Evolutionary conservation across 2,797 vertebrate species (phyloP).

Genomic region (Cynopterus sphinx): DNA sequence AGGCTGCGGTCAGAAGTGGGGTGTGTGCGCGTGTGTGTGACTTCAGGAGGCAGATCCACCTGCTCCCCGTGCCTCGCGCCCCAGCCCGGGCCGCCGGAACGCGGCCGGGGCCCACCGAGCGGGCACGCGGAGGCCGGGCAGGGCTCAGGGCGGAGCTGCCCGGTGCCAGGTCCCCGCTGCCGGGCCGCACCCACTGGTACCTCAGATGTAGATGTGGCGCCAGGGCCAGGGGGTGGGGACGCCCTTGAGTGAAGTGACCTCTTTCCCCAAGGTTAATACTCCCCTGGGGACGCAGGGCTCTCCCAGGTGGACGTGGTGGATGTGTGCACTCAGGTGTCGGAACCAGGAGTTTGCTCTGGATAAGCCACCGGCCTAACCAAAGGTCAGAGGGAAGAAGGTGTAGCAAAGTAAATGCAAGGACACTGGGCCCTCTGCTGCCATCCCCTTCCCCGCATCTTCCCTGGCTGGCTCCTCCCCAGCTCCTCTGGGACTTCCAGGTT

Average conservation of each 20-base stretch:
- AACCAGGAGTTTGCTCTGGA: not conserved
- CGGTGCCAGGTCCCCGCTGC: not conserved
- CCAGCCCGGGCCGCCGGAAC: not conserved
- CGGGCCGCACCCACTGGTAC: rapidly evolving
- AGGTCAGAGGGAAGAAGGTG: not conserved
- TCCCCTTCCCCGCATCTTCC: not conserved
- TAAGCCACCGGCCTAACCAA: not conserved
- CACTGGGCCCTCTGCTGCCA: not conserved
- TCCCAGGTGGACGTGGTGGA: not conserved
- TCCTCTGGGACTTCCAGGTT: not conserved
- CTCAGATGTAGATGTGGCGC: not conserved
- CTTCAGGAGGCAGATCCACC: not conserved
- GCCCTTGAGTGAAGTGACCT: not conserved
- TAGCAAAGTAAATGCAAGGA: not conserved
- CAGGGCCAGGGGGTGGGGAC: not conserved
- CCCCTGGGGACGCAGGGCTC: not conserved
- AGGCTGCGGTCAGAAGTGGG: not conserved
- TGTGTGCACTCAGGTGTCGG: not conserved
- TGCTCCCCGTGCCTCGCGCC: not conserved
- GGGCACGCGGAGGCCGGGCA: not conserved
- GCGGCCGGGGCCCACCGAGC: not conserved
- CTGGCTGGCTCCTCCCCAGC: not conserved
- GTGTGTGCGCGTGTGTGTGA: not conserved
- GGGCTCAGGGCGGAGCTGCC: not conserved
- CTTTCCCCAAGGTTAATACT: slow-evolving; percentile 40